These are phyloP conservation scores for Maniola hyperantus DNA, from an alignment of 2,888 invertebrate species.

Conservation along the genomic window DNA sequence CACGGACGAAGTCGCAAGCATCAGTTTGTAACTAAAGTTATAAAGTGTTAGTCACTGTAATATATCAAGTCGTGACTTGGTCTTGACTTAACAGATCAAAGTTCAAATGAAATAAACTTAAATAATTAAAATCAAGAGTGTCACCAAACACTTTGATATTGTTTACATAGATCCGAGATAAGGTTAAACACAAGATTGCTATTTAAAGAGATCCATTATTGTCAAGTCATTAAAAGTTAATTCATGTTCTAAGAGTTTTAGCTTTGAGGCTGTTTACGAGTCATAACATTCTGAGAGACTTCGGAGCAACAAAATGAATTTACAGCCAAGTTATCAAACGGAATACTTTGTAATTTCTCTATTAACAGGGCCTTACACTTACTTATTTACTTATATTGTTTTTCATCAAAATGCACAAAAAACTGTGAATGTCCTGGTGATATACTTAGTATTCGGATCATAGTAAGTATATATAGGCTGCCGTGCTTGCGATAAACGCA, in stretches of 20 bases:
- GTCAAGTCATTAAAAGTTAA: conserved; percentile 21
- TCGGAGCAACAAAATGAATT: background rate
- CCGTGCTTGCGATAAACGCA: too few relatives aligned
- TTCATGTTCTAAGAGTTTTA: conserved; percentile 4
- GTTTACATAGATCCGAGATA: background rate
- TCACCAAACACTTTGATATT: background rate
- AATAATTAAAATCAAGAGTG: background rate
- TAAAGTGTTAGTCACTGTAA: too few relatives aligned
- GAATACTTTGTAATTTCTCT: background rate
- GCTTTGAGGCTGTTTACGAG: conserved; percentile 9
- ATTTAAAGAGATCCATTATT: conserved; percentile 15
- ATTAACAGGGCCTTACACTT: too few relatives aligned
- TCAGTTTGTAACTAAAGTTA: too few relatives aligned
- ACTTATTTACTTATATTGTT: too few relatives aligned
- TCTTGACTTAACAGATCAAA: background rate
- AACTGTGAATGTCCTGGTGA: too few relatives aligned
- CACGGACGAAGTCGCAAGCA: too few relatives aligned
- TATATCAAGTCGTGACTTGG: too few relatives aligned
- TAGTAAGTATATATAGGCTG: too few relatives aligned
- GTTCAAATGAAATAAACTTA: background rate
- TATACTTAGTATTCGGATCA: too few relatives aligned
- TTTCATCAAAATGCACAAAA: too few relatives aligned
- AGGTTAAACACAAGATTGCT: background rate
- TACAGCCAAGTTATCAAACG: background rate
- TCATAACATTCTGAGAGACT: conserved; percentile 5